Evolutionary conservation across 2,888 invertebrate species (phyloP).

Genomic region (Pemphredon lugubris): DNA sequence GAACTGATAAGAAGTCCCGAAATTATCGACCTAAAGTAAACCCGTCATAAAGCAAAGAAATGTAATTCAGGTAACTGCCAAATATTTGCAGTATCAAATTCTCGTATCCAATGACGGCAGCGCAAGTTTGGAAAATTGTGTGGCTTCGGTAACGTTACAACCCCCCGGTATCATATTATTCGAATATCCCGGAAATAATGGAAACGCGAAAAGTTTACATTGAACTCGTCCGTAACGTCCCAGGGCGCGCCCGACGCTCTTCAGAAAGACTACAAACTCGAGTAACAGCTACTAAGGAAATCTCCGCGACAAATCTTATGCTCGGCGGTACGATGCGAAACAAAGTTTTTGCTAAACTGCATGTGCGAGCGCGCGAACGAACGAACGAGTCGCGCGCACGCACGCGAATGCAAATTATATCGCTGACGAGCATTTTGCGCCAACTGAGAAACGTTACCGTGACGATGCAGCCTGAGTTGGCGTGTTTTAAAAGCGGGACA

Average conservation of each 20-base stretch:
- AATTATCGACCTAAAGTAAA: too few species aligned
- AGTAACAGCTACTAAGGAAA: slow-evolving; percentile 20
- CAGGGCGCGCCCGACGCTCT: slow-evolving; percentile 10
- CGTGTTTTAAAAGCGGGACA: slow-evolving; percentile 22
- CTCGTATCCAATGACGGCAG: too few species aligned
- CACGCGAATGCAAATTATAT: slow-evolving; percentile 43
- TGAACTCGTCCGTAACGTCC: slow-evolving; percentile 28
- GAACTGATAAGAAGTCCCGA: too few species aligned
- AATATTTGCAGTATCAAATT: too few species aligned
- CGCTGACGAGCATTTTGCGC: slow-evolving; percentile 27
- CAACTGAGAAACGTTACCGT: slow-evolving; percentile 4
- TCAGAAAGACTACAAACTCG: slow-evolving; percentile 4
- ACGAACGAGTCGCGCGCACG: slow-evolving; percentile 21
- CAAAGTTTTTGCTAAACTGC: slow-evolving; percentile 24
- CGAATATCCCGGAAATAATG: too few species aligned
- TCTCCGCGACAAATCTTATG: slow-evolving; percentile 32
- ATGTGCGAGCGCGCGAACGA: neutral
- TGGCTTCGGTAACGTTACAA: too few species aligned
- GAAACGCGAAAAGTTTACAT: slow-evolving; percentile 29
- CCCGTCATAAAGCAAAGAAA: too few species aligned
- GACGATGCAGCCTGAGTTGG: slow-evolving; percentile 3
- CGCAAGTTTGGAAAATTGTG: too few species aligned
- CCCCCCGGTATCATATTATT: too few species aligned
- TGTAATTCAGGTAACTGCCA: too few species aligned
- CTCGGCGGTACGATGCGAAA: neutral